Evolutionary conservation across 2,888 invertebrate species (phyloP), one percentile per base, ranked within the genome.

Genomic region (Drymonia ruficornis): DNA sequence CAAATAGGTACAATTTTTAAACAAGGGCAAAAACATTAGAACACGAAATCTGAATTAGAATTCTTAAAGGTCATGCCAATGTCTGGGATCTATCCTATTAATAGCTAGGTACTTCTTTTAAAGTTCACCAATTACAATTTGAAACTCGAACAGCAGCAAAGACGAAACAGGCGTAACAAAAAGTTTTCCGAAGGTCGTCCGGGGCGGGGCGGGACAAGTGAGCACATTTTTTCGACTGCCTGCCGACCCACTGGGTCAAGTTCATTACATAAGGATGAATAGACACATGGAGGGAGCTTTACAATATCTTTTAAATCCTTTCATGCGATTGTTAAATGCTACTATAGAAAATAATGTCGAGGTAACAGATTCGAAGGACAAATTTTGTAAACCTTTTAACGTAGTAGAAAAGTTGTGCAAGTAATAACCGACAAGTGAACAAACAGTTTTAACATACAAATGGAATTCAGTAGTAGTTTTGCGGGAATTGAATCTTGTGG

Each of bases 161-260:
- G 57, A 60, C 65, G 61, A 65, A 61, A 61, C 48, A 53, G 67
- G 63, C 64, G 65, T 67, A 72, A 71, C 70, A 74, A 81, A 80
- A 82, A 83, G 74, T 76, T 80, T 75, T 54, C 55, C 65, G 74
- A 84, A 84, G 83, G 81, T 83, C 81, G 76, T 61, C 52, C 47
- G 50, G 59, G 64, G 59, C 56, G 63, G 60, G 70, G 65, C 68
- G 71, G 70, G 65, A 72, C 77, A 70, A 73, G 67, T 74, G 78
- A 60, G 49, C 62, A 69, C 67, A 65, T 59, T 63, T 65, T 74
- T 72, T 63, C 62, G 65, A 65, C 59, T 65, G 66, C 53, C 63
- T 54, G 57, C 61, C 68, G 68, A 68, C 67, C 73, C 61, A 76
- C 76, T 80, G 74, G 87, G 88, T 89, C 88, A 88, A 88, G 86